Evolutionary conservation across 2,797 vertebrate species (phyloP).

Genomic region (Hippoglossus hippoglossus): DNA sequence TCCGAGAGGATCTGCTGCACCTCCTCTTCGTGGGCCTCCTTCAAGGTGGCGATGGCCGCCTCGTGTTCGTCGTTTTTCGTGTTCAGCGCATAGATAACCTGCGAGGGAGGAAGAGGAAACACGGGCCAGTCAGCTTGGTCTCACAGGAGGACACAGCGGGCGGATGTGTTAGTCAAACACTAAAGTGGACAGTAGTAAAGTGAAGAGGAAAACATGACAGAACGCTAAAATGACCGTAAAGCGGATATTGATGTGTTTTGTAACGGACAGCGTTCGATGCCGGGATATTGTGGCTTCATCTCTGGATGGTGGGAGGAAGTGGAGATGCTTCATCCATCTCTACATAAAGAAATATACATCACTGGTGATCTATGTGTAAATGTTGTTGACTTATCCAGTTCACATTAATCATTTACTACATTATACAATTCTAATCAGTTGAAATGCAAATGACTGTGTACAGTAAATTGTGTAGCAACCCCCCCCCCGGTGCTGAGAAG

Average conservation of each 20-base stretch:
- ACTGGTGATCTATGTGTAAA: neutral
- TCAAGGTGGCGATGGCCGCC: conserved; percentile 94
- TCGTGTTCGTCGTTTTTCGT: conserved; percentile 99
- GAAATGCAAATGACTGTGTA: conserved; percentile 5
- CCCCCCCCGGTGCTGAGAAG: neutral
- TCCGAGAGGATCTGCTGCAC: conserved; percentile 98
- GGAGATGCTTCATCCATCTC: no score
- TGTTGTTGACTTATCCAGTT: neutral
- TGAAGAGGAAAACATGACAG: no score
- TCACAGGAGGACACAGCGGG: no score
- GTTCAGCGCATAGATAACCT: conserved; percentile 99
- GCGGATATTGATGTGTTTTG: no score
- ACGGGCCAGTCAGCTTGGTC: no score
- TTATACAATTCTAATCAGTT: conserved; percentile 1
- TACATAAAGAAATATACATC: no score
- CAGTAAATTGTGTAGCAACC: neutral
- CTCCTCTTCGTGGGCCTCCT: conserved; percentile 98
- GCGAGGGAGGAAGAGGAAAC: neutral
- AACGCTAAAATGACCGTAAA: no score
- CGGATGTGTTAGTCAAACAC: no score
- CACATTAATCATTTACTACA: neutral
- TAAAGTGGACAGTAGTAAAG: no score
- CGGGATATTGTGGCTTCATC: no score
- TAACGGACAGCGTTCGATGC: no score
- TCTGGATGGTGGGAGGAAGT: no score